Percentiles rank a stretch among this genome's conserved stretches.
Evolutionary conservation across 2,113 vertebrate genomes (phyloP).

Genomic region (Notarius quadriscutis): DNA sequence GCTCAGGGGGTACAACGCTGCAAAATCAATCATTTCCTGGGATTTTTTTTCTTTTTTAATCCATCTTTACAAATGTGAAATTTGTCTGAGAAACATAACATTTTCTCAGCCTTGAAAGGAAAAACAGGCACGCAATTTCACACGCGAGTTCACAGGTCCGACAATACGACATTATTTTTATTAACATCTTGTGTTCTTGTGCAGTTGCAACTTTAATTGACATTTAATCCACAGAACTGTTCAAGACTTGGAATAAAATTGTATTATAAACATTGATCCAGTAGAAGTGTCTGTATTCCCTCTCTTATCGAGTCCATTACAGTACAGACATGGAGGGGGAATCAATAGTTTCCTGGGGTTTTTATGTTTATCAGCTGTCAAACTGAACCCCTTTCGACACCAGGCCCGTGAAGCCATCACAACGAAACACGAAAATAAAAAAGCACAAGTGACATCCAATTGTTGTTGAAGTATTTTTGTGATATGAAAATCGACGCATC

Average conservation of each 20-base stretch:
- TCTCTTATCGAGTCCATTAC: not conserved
- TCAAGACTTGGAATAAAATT: not conserved
- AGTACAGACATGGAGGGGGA: not conserved
- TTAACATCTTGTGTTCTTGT: not conserved
- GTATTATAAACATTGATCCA: not conserved
- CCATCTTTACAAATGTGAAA: too few species aligned
- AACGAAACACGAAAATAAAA: not conserved
- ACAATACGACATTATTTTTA: not conserved
- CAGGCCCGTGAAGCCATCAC: not conserved
- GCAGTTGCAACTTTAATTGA: not conserved
- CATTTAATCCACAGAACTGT: not conserved
- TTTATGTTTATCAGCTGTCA: not conserved
- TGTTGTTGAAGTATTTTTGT: not conserved
- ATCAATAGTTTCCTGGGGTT: not conserved
- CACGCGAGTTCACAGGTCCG: not conserved
- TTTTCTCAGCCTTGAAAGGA: not conserved
- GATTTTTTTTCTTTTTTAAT: not conserved
- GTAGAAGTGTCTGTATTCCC: not conserved
- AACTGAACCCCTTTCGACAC: not conserved
- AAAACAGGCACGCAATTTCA: not conserved
- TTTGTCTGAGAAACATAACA: too few species aligned
- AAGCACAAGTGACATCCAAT: not conserved
- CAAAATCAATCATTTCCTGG: not conserved
- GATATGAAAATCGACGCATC: not conserved
- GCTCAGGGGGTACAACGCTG: not conserved